Evolutionary conservation across 2,888 invertebrate genomes (phyloP), one percentile per base, ranked within the genome.

Genomic region (Laothoe populi): DNA sequence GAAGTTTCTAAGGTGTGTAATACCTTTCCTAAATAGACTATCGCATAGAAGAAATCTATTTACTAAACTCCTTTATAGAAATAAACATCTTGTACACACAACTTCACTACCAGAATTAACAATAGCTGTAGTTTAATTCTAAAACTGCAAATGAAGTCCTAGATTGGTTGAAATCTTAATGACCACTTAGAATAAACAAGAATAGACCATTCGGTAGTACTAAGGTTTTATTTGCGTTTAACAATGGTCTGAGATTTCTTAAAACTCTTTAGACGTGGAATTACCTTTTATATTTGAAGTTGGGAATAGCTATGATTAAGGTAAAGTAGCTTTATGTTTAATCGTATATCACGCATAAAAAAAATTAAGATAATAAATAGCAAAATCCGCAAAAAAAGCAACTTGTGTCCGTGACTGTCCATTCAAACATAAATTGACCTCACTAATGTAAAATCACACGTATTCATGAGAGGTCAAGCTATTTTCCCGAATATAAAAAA

Each of bases 221-320:
- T 19, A 10, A 48, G 35, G 53, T 16, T 19, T 53, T 53, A 53
- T 67, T 53, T 53, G 46, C 21, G 69, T 73, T 72, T 71, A 67
- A 72, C 68, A 72, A 70, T 68, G 70, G 69, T 40, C 44, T 8
- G 44, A 44, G 44, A 19, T 44, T 19, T 44, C 19, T 19, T 7
- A 19, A 19, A 44, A 19, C 19, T 42, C 10, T 44, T 44, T 19
- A 19, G 8, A 19, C 7, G 2, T 10, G 2, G 10, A 10, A 70
- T 71, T 38, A 38, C 38, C 13, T 10, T 38, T 38, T 38, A 13
- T 38, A 1, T 38, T 13, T 38, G 2, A 0, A 38, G 10, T 11
- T 38, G 38, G 13, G 2, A 31, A 31, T 31, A 8, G 5, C 7
- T 5, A 4, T 31, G 31, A 8, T 31, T 38, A 1, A n/a, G n/a